Base-by-base conservation (phyloP, 2,113 vertebrate genomes). In the Cinclus mexicanus region DNA sequence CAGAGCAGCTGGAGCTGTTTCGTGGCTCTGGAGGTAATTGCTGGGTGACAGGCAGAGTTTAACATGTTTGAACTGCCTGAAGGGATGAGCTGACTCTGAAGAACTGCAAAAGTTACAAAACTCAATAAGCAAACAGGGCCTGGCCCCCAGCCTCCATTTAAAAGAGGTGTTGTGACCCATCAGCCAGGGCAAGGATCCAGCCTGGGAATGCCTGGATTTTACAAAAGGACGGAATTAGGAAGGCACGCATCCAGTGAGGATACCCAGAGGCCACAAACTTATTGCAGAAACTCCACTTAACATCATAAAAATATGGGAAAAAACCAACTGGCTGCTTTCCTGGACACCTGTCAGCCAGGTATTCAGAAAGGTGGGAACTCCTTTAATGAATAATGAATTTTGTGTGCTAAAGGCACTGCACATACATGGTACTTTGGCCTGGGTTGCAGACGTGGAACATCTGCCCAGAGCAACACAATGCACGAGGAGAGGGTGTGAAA, bases 11-110 rank as follows among this genome's bases (percentile, higher is more conserved):
- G 75, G 52, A 89, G 72, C 75, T 90, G 50, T 90, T 92, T 69
- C 42, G 3, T 35, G 59, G 86, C 46, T n/a, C 80, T 47, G 79
- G 39, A 42, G 65, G 77, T 67, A 95, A 85, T 91, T 84, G 41
- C 83, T 60, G 64, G n/a, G 83, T 89, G 94, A 76, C 91, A 91
- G 84, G 89, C 84, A 93, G 74, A 87, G 84, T 78, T 69, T 70
- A 82, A 89, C 24, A 3, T 61, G 72, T 95, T 85, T 61, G 46
- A 90, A 75, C 81, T 76, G 89, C 91, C 93, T 57, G 25, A 84
- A 87, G 89, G 91, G 57, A 69, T 72, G 89, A 95, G 50, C 89
- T 79, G 57, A 59, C 61, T 91, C 28, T 37, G 29, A 85, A 67
- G 23, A 96, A 74, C n/a, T 65, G 78, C 74, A 89, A 47, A 84